Base-by-base conservation (phyloP, 2,113 vertebrate species). In the Pao palembangensis region DNA sequence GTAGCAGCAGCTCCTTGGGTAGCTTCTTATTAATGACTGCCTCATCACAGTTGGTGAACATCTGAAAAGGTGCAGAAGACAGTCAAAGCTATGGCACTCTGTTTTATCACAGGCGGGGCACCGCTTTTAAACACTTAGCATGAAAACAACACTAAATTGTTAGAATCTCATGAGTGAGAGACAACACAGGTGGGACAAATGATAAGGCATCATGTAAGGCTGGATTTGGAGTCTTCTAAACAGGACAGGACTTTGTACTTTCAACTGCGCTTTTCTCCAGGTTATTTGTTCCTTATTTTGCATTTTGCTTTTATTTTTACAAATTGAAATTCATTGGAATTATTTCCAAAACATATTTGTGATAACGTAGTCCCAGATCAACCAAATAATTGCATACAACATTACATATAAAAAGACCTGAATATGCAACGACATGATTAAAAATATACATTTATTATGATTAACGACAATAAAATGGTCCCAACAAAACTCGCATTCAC, bases 21-120 rank as follows among this genome's bases (percentile, higher is more conserved):
- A 99, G 91, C 83, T 99, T 99, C 84, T 98, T 99, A 88, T 98
- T 99, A 89, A 99, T 99, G 55, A 91, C 93, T 46, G 96, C 96
- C 87, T 99, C 96, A 17, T 99, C 96, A 0, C 93, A 98, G 91
- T 95, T 99, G 83, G 96, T 97, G 93, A 99, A 99, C 96, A 99
- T 98, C 96, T 99, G 91, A 44, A 88, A 87, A 15, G 16, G 46
- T 42, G 38, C 50, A 64, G 43, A 75, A 17, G 56, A 76, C 58
- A 41, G 62, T 38, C 34, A 38, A 4, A 38, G 34, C 28, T 8
- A 31, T 8, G 28, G 21, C 21, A 23, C 21, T 23, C 3, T 8
- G 11, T 60, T 19, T 61, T 11, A 56, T 57, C 28, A 44, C 8
- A 41, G 47, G 61, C 6, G 16, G 8, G 52, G 41, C 16, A 18